These are phyloP conservation scores for Microchirus variegatus DNA, from an alignment of 2,797 vertebrate genomes.

Conservation along the genomic window DNA sequence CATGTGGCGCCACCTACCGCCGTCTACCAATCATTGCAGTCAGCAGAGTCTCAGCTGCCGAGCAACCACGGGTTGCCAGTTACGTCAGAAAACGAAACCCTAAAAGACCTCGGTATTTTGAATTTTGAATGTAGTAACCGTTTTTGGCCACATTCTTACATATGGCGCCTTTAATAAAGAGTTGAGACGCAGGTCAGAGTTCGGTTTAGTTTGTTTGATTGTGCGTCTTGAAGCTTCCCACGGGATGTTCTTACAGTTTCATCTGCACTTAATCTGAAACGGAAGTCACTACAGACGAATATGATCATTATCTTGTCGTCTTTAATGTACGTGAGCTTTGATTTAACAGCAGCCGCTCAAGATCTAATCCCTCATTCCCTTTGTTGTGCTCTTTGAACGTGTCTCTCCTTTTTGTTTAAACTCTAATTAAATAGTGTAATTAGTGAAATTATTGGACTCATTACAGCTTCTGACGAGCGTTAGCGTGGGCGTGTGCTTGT, in stretches of 20 bases:
- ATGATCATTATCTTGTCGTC: no score
- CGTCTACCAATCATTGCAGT: no score
- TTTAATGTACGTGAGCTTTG: not conserved
- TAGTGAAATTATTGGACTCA: constrained; percentile 15
- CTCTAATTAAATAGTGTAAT: constrained; percentile 26
- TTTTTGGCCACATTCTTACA: no score
- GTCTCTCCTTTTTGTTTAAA: constrained; percentile 28
- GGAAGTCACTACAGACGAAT: not conserved
- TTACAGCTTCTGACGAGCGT: constrained; percentile 1
- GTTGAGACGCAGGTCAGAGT: not conserved
- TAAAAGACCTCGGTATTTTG: no score
- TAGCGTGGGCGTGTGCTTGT: not conserved
- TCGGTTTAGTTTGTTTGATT: no score
- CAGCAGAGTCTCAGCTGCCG: no score
- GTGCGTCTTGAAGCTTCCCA: not conserved
- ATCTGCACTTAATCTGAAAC: no score
- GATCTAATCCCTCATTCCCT: constrained; percentile 10
- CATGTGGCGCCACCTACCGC: no score
- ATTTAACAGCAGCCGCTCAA: not conserved
- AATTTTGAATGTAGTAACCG: no score
- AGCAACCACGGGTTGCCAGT: no score
- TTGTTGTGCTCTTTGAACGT: constrained; percentile 23
- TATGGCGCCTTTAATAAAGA: no score
- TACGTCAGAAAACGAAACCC: no score
- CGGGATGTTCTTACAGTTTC: not conserved